phyloP scores from a whole-genome alignment of 2,888 invertebrate species.

The Drosophila imparisetae region DNA sequence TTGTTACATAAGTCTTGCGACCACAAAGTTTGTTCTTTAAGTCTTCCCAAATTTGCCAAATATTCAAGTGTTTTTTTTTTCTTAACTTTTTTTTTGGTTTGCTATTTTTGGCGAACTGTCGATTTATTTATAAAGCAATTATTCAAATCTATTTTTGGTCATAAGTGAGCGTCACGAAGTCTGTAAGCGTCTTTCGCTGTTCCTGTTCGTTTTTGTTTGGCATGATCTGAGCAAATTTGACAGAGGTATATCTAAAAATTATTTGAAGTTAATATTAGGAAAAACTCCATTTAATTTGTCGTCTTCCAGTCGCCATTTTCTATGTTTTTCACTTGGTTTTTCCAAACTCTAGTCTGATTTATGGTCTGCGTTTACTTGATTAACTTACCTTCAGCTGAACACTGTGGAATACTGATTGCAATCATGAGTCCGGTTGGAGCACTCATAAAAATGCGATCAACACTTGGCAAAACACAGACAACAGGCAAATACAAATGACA shows the following conservation, averaged over 20 bases:
- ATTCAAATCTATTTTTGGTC: slow-evolving; percentile 17
- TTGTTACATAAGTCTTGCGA: slow-evolving; percentile 1
- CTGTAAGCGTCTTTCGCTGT: background rate
- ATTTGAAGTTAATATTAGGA: background rate
- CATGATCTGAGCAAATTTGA: background rate
- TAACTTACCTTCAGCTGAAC: background rate
- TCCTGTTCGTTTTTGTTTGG: background rate
- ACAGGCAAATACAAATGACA: slow-evolving; percentile 53
- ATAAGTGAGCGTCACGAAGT: slow-evolving; percentile 19
- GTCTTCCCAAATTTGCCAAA: background rate
- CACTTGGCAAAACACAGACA: slow-evolving; percentile 69
- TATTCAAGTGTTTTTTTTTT: background rate
- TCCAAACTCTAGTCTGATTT: background rate
- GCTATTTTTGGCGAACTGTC: slow-evolving; percentile 49
- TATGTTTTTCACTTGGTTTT: background rate
- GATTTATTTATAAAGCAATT: slow-evolving; percentile 48
- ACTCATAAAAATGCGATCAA: slow-evolving; percentile 49
- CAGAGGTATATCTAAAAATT: background rate
- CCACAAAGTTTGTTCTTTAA: background rate
- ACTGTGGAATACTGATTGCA: background rate
- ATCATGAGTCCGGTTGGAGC: slow-evolving; percentile 34
- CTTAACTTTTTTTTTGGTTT: background rate
- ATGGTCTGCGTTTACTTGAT: background rate
- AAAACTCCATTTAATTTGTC: background rate
- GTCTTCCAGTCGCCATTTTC: background rate